A percentile compares a stretch with the other conserved stretches of the same genome.
These are phyloP conservation scores for Rhinichthys osculus DNA, from an alignment of 2,797 vertebrate genomes.

Conservation along the genomic window DNA sequence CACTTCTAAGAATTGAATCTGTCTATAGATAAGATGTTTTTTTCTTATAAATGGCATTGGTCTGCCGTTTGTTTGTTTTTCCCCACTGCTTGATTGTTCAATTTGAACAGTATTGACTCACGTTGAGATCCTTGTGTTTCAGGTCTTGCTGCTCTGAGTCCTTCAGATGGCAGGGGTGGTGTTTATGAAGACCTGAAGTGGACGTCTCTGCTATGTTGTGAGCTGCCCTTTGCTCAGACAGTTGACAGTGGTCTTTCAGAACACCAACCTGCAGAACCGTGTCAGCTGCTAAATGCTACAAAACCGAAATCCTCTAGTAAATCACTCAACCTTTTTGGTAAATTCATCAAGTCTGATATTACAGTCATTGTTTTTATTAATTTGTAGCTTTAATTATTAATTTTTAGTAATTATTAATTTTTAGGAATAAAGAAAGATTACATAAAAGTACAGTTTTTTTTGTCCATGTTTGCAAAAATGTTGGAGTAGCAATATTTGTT, in stretches of 20 bases:
- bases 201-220: slow-evolving; percentile 77
- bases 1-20: neutral
- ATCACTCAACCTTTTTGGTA: neutral
- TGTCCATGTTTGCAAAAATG: neutral
- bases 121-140: slow-evolving; percentile 22
- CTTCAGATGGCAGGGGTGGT: neutral
- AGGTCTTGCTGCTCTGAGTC: slow-evolving; percentile 64
- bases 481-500: neutral
- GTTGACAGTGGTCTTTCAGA: neutral
- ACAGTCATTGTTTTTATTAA: neutral
- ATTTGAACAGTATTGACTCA: neutral
- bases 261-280: neutral
- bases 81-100: neutral
- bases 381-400: neutral
- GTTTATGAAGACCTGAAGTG: slow-evolving; percentile 70
- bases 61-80: neutral
- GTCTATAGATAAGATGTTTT: neutral
- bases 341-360: neutral
- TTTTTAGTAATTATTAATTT: no score
- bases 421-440: neutral
- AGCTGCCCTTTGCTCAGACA: slow-evolving; percentile 61
- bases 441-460: neutral
- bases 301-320: neutral
- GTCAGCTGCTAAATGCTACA: slow-evolving; percentile 32
- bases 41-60: neutral